phyloP scores from a whole-genome alignment of 2,113 vertebrate genomes.

The Gorsachius goisagi region DNA sequence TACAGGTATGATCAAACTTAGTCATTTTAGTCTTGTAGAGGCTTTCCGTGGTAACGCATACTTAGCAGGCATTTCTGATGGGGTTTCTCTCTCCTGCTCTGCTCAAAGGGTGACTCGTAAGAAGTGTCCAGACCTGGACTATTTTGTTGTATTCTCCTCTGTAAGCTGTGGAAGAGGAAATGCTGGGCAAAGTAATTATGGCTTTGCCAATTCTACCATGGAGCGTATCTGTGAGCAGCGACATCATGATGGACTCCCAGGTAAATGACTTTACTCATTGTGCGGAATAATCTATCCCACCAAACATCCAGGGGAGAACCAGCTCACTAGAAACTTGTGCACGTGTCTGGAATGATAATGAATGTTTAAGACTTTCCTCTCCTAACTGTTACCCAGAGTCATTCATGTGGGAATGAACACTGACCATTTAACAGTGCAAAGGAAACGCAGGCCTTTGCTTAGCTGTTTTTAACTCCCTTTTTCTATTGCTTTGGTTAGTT shows the following conservation, averaged over 20 bases:
- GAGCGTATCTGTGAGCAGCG: slow-evolving; percentile 94
- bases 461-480: background rate
- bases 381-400: background rate
- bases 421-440: background rate
- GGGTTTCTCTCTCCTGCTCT: background rate
- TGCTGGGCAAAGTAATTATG: slow-evolving; percentile 92
- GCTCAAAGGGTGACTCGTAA: slow-evolving; percentile 82
- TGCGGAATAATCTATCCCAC: background rate
- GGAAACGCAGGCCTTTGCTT: background rate
- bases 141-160: slow-evolving; percentile 95
- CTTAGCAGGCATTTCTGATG: background rate
- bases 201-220: slow-evolving; percentile 97
- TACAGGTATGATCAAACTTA: background rate
- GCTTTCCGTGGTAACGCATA: background rate
- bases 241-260: slow-evolving; percentile 80
- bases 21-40: background rate
- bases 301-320: background rate
- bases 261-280: background rate
- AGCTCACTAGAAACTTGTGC: background rate
- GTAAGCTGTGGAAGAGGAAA: slow-evolving; percentile 96
- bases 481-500: background rate
- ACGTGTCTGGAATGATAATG: background rate
- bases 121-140: slow-evolving; percentile 85
- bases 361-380: background rate
- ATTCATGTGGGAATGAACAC: background rate